Conservation (phyloP, 2,113 vertebrate genomes). For the Hydrochoerus hydrochaeris region DNA sequence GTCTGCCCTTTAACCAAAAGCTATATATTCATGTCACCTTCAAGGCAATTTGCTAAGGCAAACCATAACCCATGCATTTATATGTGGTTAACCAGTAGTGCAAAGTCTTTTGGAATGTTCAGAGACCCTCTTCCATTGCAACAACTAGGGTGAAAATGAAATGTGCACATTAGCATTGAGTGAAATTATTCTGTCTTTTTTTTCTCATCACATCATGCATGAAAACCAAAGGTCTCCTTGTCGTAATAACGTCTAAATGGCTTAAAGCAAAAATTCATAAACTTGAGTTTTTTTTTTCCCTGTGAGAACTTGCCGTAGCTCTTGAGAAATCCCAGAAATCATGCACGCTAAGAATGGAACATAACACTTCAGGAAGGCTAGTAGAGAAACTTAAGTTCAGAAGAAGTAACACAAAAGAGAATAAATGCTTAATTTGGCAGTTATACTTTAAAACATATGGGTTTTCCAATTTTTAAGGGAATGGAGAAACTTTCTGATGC, state of each 20-base stretch:
- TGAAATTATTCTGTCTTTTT: constrained; percentile 54
- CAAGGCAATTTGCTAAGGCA: constrained; percentile 67
- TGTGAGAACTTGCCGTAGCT: not conserved
- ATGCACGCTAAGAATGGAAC: not conserved
- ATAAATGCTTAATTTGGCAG: constrained; percentile 58
- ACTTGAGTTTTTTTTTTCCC: not conserved
- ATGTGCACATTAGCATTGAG: constrained; percentile 64
- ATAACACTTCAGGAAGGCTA: not conserved
- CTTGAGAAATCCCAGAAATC: not conserved
- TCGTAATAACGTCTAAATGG: constrained; percentile 56
- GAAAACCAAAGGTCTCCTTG: constrained; percentile 66
- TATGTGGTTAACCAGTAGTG: constrained; percentile 73
- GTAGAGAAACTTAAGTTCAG: constrained; percentile 25
- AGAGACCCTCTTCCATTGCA: constrained; percentile 62
- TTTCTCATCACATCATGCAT: constrained; percentile 54
- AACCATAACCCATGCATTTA: constrained; percentile 59
- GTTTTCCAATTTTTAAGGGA: not conserved
- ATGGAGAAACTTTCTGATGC: not conserved
- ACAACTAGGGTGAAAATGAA: constrained; percentile 66
- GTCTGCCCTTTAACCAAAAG: constrained; percentile 70
- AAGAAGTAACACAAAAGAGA: constrained; percentile 29
- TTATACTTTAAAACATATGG: constrained; percentile 32
- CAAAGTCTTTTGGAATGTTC: constrained; percentile 51
- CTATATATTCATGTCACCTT: constrained; percentile 71
- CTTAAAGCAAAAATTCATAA: constrained; percentile 49